Evolutionary conservation across 2,797 vertebrate species (phyloP), one percentile per base, ranked within the genome.

Genomic region (Betta splendens): DNA sequence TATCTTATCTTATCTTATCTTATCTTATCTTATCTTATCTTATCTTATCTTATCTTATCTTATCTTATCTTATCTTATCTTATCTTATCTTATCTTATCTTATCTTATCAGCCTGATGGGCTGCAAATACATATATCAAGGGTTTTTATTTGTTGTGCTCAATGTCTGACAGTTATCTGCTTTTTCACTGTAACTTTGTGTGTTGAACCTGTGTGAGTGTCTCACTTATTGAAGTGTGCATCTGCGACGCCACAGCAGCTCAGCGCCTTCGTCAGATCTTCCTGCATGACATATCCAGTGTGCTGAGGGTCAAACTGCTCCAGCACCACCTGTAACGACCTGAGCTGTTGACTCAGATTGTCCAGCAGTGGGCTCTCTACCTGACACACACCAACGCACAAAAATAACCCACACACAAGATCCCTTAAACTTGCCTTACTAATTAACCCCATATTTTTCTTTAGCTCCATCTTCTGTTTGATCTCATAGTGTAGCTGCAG

Each of bases 151-250:
- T n/a, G n/a, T n/a, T n/a, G n/a, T n/a, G 10, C 28, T 31, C 4
- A 26, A 7, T 8, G 22, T 22, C 22, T 22, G 22, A 22, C 22
- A 22, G n/a, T n/a, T n/a, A 7, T 8, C 25, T 26, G 25, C 8
- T 26, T 31, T 9, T 31, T 31, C 12, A 28, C 7, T 28, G 6
- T 9, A 28, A 8, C 29, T 29, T 3, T 2, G 28, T 29, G 32
- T 8, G 13, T 7, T 35, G 5, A 3, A 35, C 35, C n/a, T 15
- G 15, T 35, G 32, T 15, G n/a, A 78, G 63, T 25, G 28, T 36
- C 85, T 85, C 83, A 92, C 89, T 72, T 87, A 6, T 72, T 46
- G 50, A 89, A 72, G 3, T 85, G 72, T 9, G 85, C 68, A 5
- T 83, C 74, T 2, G 86, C 79, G 40, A 92, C 55, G 44, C 83